Conservation (phyloP, 2,113 vertebrate species). For the Calypte anna region DNA sequence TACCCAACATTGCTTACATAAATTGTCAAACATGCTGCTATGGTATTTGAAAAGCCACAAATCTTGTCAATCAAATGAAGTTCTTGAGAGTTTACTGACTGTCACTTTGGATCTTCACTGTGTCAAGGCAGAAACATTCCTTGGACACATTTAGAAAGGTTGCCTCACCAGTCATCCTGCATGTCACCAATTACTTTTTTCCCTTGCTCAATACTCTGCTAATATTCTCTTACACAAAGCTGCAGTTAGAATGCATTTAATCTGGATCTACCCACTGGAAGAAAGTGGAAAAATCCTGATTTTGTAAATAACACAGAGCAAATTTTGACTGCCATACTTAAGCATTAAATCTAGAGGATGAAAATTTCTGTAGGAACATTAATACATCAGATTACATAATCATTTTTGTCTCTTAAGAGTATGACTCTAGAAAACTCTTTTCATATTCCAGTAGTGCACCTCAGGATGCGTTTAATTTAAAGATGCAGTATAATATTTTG, state of each 20-base stretch:
- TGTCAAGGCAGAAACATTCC: slow-evolving; percentile 76
- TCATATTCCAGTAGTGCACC: background rate
- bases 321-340: background rate
- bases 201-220: background rate
- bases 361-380: background rate
- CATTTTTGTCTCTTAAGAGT: background rate
- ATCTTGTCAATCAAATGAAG: slow-evolving; percentile 70
- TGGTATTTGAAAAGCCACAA: slow-evolving; percentile 76
- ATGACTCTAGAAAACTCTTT: background rate
- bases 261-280: background rate
- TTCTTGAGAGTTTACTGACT: slow-evolving; percentile 59
- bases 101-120: slow-evolving; percentile 42
- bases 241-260: background rate
- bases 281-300: background rate
- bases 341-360: background rate
- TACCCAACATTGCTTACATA: slow-evolving; percentile 41
- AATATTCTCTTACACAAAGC: background rate
- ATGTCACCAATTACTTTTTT: slow-evolving; percentile 57
- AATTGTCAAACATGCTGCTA: slow-evolving; percentile 18
- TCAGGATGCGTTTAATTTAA: background rate
- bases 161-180: slow-evolving; percentile 68
- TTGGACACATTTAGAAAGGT: slow-evolving; percentile 78
- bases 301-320: background rate
- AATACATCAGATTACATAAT: background rate
- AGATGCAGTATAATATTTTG: background rate